Percentiles rank a stretch among this genome's conserved stretches.
These are phyloP conservation scores for Actinostola sp. DNA, from an alignment of 92 coral and sea anemone species.

Conservation along the genomic window DNA sequence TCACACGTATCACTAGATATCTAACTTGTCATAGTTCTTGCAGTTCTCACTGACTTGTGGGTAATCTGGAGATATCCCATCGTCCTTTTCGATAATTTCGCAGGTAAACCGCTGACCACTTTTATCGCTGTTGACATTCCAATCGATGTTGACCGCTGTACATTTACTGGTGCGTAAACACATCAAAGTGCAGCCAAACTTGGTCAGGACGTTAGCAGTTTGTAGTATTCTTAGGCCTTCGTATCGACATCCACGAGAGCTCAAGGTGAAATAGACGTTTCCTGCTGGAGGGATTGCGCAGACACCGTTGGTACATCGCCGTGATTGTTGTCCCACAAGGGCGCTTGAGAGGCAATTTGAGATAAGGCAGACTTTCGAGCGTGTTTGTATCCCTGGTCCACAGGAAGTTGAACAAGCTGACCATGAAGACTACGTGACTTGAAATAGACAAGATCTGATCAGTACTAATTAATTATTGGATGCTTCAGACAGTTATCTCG, in stretches of 20 bases:
- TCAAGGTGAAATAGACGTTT: constrained; percentile 6
- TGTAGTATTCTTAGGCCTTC: background rate
- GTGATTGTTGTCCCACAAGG: background rate
- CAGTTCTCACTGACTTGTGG: constrained; percentile 10
- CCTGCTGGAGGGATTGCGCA: background rate
- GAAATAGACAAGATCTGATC: background rate
- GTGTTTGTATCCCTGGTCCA: constrained; percentile 16
- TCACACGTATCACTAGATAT: background rate
- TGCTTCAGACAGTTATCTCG: no score
- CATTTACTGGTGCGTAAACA: constrained; percentile 15
- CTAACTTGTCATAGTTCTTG: constrained; percentile 5
- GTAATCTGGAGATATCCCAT: constrained; percentile 10
- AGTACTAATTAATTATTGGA: no score
- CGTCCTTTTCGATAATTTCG: constrained; percentile 11
- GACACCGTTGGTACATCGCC: background rate
- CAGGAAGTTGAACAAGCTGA: constrained; percentile 9
- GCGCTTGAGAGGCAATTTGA: background rate
- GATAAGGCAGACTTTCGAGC: constrained; percentile 12
- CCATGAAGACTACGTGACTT: constrained; percentile 11
- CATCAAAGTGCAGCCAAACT: constrained; percentile 8
- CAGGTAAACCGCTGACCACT: background rate
- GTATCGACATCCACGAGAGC: constrained; percentile 21
- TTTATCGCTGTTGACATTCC: background rate
- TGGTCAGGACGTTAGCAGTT: constrained; percentile 1
- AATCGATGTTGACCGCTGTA: constrained; percentile 19